Evolutionary conservation across 2,113 vertebrate genomes (phyloP).

Genomic region (Geococcyx californianus): DNA sequence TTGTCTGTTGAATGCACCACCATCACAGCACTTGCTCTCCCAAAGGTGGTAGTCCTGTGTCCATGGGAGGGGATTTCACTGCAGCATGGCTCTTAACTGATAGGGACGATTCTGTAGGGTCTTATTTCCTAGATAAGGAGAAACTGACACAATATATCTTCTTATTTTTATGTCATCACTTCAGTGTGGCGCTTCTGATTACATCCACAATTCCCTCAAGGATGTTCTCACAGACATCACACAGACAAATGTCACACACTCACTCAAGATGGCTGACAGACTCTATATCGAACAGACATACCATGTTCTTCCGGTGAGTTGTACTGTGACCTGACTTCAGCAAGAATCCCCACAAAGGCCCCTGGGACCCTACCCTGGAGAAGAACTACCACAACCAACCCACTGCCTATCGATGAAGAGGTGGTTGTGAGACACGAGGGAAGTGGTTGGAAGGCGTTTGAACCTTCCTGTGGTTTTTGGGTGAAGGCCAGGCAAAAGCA

Average conservation of each 20-base stretch:
- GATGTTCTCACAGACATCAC: background rate
- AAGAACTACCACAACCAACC: background rate
- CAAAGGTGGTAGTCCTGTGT: background rate
- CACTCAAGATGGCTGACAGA: background rate
- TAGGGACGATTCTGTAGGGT: background rate
- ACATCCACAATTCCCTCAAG: conserved; percentile 20
- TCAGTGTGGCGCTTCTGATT: conserved; percentile 38
- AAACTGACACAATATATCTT: background rate
- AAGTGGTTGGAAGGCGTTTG: background rate
- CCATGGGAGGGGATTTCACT: background rate
- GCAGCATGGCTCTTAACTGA: background rate
- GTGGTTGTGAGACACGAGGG: background rate
- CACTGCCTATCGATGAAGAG: background rate
- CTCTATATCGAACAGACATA: conserved; percentile 32
- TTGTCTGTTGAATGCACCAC: background rate
- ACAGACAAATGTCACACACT: background rate
- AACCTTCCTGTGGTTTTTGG: background rate
- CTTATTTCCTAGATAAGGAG: background rate
- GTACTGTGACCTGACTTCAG: background rate
- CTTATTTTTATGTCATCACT: background rate
- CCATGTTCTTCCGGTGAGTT: conserved; percentile 35
- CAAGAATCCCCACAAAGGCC: background rate
- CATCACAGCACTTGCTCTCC: background rate
- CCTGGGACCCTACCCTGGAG: background rate
- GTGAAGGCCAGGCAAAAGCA: background rate